These are phyloP conservation scores for Drosophila eohydei DNA, from an alignment of 2,888 invertebrate genomes.

Conservation along the genomic window DNA sequence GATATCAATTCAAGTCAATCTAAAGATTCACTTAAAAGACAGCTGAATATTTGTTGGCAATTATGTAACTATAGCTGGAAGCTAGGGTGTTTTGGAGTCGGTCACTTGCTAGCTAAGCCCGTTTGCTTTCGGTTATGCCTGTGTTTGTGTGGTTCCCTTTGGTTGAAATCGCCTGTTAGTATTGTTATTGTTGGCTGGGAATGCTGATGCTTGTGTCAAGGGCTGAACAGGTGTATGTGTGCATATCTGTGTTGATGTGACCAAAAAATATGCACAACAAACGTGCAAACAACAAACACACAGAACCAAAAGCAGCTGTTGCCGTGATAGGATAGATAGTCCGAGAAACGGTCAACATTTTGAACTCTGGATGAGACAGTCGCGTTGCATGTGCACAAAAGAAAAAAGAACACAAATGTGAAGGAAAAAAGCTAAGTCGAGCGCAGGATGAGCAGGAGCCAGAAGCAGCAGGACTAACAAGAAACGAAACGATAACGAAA, in stretches of 20 bases:
- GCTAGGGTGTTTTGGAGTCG: neutral
- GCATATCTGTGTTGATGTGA: conserved; percentile 53
- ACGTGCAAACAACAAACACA: conserved; percentile 39
- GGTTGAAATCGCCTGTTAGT: conserved; percentile 59
- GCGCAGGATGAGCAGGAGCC: conserved; percentile 15
- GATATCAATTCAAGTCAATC: no score
- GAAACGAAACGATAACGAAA: conserved; percentile 80
- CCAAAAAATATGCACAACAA: conserved; percentile 61
- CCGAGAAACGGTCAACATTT: conserved; percentile 36
- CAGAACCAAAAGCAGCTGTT: conserved; percentile 20
- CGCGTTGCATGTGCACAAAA: conserved; percentile 27
- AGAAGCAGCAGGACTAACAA: conserved; percentile 60
- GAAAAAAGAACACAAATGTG: neutral
- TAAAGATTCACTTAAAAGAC: no score
- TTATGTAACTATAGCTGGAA: neutral
- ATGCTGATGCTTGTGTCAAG: conserved; percentile 72
- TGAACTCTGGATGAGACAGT: conserved; percentile 21
- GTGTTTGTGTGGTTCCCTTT: conserved; percentile 29
- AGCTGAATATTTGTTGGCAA: no score
- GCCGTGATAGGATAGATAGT: conserved; percentile 6
- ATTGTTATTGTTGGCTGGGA: conserved; percentile 44
- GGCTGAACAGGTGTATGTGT: conserved; percentile 44
- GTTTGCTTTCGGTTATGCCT: neutral
- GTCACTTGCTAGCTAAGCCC: neutral
- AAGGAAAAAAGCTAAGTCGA: conserved; percentile 13